Percentiles rank a stretch among this genome's conserved stretches.
Evolutionary conservation across 2,888 invertebrate species (phyloP).

Genomic region (Diabrotica balteata): DNA sequence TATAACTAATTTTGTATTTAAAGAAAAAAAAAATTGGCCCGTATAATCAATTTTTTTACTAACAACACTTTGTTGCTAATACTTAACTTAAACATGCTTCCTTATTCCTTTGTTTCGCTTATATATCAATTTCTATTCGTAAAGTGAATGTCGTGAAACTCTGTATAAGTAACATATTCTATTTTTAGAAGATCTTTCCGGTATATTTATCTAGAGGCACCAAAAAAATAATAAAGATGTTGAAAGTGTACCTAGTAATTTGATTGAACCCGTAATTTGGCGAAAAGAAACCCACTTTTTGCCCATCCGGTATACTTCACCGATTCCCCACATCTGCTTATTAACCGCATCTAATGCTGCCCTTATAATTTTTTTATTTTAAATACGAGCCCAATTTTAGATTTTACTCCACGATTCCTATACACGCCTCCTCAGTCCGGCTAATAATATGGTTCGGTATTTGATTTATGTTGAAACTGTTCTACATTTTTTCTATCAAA

Average conservation of each 20-base stretch:
- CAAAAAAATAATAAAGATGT: not conserved
- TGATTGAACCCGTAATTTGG: not conserved
- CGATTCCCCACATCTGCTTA: constrained; percentile 37
- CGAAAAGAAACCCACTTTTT: constrained; percentile 10
- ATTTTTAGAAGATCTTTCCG: too few species aligned
- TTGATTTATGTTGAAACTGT: constrained; percentile 44
- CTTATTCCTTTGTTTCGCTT: too few species aligned
- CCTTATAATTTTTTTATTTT: constrained; percentile 46
- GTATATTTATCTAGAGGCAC: too few species aligned
- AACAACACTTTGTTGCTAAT: too few species aligned
- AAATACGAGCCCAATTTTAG: constrained; percentile 44
- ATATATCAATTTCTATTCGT: too few species aligned
- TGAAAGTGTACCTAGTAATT: not conserved
- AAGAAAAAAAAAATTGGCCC: too few species aligned
- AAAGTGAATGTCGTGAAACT: too few species aligned
- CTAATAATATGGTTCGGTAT: constrained; percentile 44
- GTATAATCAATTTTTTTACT: too few species aligned
- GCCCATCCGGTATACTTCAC: constrained; percentile 16
- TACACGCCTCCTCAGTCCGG: constrained; percentile 38
- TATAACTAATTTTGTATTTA: too few species aligned
- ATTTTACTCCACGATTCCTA: constrained; percentile 39
- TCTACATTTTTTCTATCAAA: constrained; percentile 40
- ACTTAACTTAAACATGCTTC: too few species aligned
- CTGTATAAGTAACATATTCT: too few species aligned
- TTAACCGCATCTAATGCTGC: constrained; percentile 38